Conservation (phyloP, 2,888 invertebrate species). For the Microctonus hyperodae region DNA sequence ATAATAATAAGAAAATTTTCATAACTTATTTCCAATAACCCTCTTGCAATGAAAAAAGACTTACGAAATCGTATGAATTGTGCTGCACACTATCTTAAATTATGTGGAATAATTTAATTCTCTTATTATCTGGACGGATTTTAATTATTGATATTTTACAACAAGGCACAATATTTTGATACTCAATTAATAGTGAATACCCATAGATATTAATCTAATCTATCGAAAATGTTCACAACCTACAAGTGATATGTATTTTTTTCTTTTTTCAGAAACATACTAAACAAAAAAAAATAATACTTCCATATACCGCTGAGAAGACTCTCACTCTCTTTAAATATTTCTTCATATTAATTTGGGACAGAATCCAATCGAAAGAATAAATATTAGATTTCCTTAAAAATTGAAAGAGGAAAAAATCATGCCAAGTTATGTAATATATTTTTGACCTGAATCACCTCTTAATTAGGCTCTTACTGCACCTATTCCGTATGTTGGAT, state of each 20-base stretch:
- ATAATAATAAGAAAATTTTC: neutral
- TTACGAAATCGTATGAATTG: neutral
- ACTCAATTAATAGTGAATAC: neutral
- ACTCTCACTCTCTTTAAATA: neutral
- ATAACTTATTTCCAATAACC: too few species aligned
- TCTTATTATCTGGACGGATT: neutral
- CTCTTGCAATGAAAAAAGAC: neutral
- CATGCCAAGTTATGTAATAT: too few species aligned
- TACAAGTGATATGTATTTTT: neutral
- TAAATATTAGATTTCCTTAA: neutral
- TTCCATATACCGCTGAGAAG: neutral
- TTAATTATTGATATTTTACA: neutral
- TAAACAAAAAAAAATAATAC: neutral
- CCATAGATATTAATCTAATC: neutral
- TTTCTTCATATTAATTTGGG: neutral
- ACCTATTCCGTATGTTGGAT: constrained; percentile 35
- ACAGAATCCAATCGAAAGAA: neutral
- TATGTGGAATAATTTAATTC: neutral
- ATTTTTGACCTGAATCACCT: neutral
- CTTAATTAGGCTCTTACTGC: constrained; percentile 33
- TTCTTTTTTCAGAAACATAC: neutral
- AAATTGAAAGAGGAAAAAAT: neutral
- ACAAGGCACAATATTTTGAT: constrained; percentile 7
- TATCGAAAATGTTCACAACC: neutral
- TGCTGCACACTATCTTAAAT: neutral